Evolutionary conservation across 2,888 invertebrate genomes (phyloP), one percentile per base, ranked within the genome.

Genomic region (Miltochrista miniata): DNA sequence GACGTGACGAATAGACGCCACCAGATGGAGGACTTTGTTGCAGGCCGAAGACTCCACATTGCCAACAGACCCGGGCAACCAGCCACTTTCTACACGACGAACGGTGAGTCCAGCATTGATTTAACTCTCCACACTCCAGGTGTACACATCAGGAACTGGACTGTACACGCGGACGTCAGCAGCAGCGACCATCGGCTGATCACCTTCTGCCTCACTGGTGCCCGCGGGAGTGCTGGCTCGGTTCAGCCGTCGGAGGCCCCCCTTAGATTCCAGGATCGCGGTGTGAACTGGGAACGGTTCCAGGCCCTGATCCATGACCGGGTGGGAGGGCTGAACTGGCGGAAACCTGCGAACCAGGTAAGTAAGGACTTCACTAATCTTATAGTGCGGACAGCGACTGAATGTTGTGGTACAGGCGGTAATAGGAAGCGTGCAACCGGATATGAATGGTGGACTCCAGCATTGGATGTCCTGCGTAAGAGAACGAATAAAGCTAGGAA

Each of bases 31-130:
- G n/a, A n/a, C n/a, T n/a, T n/a, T n/a, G n/a, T n/a, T n/a, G n/a
- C n/a, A n/a, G n/a, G n/a, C n/a, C n/a, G n/a, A n/a, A n/a, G n/a
- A n/a, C n/a, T n/a, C n/a, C n/a, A n/a, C n/a, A n/a, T n/a, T n/a
- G n/a, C n/a, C n/a, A n/a, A n/a, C n/a, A n/a, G n/a, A n/a, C n/a
- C n/a, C n/a, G n/a, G n/a, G n/a, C 35, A 37, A 12, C 48, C 48
- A 1, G 37, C 45, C 0, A 70, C 65, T 0, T 73, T 66, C 18
- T 3, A 30, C 2, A 45, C 53, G 0, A 12, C 54, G 0, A 61
- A 61, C 33, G 68, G 65, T 0, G 24, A 45, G 14, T 64, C 69
- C 0, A 72, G 72, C 29, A 52, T 74, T 0, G 73, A 72, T 51
- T 1, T 71, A 0, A 72, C 69, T 0, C 11, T 73, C 61, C 0